Conservation (phyloP, 2,888 invertebrate genomes). For the Horisme vitalbata region DNA sequence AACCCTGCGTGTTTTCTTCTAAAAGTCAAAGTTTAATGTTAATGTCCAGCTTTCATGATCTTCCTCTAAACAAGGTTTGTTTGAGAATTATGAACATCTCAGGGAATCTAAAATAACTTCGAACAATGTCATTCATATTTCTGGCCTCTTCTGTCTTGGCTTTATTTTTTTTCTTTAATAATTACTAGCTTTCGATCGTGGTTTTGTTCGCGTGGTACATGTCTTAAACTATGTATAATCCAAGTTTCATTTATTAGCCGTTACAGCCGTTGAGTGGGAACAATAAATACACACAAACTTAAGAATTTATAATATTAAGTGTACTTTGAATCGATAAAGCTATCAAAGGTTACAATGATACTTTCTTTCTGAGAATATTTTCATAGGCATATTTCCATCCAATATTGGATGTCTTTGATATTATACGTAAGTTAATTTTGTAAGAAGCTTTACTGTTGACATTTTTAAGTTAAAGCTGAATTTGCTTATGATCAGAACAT, state of each 20-base stretch:
- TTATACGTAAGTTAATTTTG: slow-evolving; percentile 2
- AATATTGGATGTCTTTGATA: slow-evolving; percentile 1
- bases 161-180: no score
- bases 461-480: no score
- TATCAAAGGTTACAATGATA: slow-evolving; percentile 3
- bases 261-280: no score
- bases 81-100: slow-evolving; percentile 2
- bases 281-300: no score
- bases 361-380: background rate
- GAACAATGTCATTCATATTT: background rate
- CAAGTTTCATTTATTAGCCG: no score
- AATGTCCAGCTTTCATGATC: slow-evolving; percentile 10
- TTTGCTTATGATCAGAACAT: background rate
- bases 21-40: slow-evolving; percentile 21
- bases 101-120: background rate
- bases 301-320: no score
- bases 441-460: no score
- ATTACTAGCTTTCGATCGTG: no score
- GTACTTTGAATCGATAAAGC: background rate
- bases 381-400: slow-evolving; percentile 1
- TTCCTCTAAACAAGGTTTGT: slow-evolving; percentile 2
- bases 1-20: slow-evolving; percentile 14
- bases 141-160: background rate
- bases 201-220: no score
- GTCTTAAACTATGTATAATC: no score